These are phyloP conservation scores for Chrysoperla carnea DNA, from an alignment of 1,140 invertebrate species.

Conservation along the genomic window DNA sequence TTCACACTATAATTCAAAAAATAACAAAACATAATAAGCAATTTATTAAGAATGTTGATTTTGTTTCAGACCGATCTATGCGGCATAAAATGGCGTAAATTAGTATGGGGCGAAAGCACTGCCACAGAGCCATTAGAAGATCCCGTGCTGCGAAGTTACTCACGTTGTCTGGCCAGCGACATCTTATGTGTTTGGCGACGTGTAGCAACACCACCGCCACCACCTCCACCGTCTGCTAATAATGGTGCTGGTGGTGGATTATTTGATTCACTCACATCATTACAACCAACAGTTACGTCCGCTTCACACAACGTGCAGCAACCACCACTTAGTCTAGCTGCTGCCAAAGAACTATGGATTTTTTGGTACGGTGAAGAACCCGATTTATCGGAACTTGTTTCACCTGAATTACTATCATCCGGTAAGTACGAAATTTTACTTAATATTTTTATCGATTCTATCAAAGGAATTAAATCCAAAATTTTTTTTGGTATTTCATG, in stretches of 20 bases:
- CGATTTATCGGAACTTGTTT: slow-evolving; percentile 65
- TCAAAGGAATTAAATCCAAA: too few relatives aligned
- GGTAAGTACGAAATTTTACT: slow-evolving; percentile 34
- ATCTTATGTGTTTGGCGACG: slow-evolving; percentile 93
- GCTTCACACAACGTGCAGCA: slow-evolving; percentile 5
- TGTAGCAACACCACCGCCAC: slow-evolving; percentile 36
- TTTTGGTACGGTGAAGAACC: slow-evolving; percentile 99
- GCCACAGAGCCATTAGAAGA: slow-evolving; percentile 57
- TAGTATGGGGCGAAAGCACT: slow-evolving; percentile 60
- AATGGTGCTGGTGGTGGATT: slow-evolving; percentile 28
- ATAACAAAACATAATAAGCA: too few relatives aligned
- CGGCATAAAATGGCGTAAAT: slow-evolving; percentile 97
- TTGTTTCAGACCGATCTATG: slow-evolving; percentile 82
- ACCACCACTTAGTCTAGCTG: slow-evolving; percentile 52
- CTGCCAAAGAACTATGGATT: slow-evolving; percentile 92
- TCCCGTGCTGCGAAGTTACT: slow-evolving; percentile 83
- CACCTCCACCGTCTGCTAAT: slow-evolving; percentile 20
- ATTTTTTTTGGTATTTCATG: too few relatives aligned
- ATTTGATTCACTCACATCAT: slow-evolving; percentile 34
- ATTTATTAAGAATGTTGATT: slow-evolving; percentile 6
- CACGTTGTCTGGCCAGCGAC: slow-evolving; percentile 81
- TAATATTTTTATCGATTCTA: too few relatives aligned
- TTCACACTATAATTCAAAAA: too few relatives aligned
- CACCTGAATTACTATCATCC: slow-evolving; percentile 55
- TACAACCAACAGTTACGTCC: slow-evolving; percentile 26